Evolutionary conservation across 2,113 vertebrate genomes (phyloP).

Genomic region (Peromyscus maniculatus): DNA sequence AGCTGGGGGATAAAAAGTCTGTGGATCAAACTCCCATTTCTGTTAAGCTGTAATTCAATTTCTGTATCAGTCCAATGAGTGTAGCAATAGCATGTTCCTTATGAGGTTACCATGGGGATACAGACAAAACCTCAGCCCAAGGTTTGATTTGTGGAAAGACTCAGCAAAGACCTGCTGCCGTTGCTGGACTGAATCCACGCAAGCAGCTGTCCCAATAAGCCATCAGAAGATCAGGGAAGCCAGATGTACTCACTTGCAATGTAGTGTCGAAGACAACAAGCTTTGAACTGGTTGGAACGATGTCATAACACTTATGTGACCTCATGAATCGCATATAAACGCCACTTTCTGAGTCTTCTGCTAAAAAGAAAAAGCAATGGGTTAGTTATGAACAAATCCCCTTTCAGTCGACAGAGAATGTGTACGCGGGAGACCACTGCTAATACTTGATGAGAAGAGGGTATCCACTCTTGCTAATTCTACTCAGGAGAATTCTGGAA

Average conservation of each 20-base stretch:
- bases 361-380: conserved; percentile 74
- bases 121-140: not conserved
- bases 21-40: not conserved
- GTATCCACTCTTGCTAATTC: too few relatives aligned
- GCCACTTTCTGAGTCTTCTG: conserved; percentile 95
- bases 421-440: rapidly evolving
- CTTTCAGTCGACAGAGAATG: not conserved
- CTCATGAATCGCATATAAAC: conserved; percentile 99
- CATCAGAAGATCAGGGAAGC: conserved; percentile 7
- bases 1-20: not conserved
- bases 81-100: not conserved
- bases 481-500: rapidly evolving
- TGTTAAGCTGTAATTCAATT: not conserved
- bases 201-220: not conserved
- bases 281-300: conserved; percentile 98
- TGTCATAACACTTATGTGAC: conserved; percentile 99
- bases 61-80: not conserved
- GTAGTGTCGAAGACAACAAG: conserved; percentile 99
- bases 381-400: not conserved
- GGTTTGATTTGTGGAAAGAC: rapidly evolving
- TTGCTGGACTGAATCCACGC: not conserved
- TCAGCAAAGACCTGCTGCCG: rapidly evolving
- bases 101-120: rapidly evolving
- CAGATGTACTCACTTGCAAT: conserved; percentile 92
- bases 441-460: rapidly evolving